Percentiles rank a stretch among this genome's conserved stretches.
Conservation (phyloP, 2,888 invertebrate genomes). For the Chymomyza amoena region DNA sequence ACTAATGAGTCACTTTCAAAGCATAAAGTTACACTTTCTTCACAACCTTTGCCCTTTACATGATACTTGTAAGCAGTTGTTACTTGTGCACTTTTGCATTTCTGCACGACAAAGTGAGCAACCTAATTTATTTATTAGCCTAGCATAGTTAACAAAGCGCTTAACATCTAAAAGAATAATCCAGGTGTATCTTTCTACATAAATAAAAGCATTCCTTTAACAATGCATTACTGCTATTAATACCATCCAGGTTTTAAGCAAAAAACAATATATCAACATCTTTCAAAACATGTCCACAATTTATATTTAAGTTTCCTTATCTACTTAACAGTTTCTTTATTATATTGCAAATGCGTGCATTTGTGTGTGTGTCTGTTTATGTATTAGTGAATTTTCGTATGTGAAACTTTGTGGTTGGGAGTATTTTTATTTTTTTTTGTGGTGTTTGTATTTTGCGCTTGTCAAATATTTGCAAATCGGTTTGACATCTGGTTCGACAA, state of each 20-base stretch:
- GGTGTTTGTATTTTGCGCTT: slow-evolving; percentile 65
- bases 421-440: slow-evolving; percentile 7
- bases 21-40: too few relatives aligned
- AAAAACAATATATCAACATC: not conserved
- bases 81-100: too few relatives aligned
- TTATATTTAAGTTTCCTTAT: not conserved
- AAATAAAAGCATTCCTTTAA: too few relatives aligned
- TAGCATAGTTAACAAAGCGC: too few relatives aligned
- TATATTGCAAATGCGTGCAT: not conserved
- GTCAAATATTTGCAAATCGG: slow-evolving; percentile 76
- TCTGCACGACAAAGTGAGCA: too few relatives aligned
- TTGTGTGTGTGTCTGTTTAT: not conserved
- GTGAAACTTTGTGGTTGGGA: slow-evolving; percentile 10
- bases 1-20: too few relatives aligned
- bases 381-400: not conserved
- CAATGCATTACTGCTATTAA: too few relatives aligned
- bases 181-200: too few relatives aligned
- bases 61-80: too few relatives aligned
- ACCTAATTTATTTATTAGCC: too few relatives aligned
- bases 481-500: slow-evolving; percentile 74
- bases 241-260: not conserved
- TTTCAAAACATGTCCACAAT: not conserved
- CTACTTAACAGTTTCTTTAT: not conserved
- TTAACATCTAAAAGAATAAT: too few relatives aligned
- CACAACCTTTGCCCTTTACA: too few relatives aligned